Conservation (phyloP, 1,140 invertebrate genomes). For the Agrypnia vestita region DNA sequence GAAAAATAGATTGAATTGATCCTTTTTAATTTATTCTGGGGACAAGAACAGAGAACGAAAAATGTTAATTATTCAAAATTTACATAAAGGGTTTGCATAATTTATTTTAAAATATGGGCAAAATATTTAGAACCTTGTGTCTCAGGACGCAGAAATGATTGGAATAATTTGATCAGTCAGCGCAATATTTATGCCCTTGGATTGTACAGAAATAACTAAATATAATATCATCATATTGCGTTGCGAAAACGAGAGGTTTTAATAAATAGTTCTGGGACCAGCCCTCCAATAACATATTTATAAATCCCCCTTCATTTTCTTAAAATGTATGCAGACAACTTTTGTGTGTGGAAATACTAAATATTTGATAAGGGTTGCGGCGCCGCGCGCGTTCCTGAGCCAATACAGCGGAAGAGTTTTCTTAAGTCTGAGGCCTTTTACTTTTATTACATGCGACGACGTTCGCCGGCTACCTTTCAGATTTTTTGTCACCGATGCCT, state of each 20-base stretch:
- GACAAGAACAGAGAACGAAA: no score
- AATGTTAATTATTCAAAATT: no score
- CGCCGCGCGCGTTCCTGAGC: constrained; percentile 14
- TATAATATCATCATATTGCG: not conserved
- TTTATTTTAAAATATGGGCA: no score
- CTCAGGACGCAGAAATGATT: no score
- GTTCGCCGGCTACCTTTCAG: constrained; percentile 6
- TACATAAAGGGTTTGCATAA: no score
- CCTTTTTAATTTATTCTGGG: no score
- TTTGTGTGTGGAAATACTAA: constrained; percentile 24
- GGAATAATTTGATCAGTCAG: no score
- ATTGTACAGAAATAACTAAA: no score
- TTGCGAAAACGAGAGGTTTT: not conserved
- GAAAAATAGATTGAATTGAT: no score
- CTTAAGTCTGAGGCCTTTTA: constrained; percentile 39
- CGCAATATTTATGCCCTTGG: no score
- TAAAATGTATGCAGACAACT: constrained; percentile 24
- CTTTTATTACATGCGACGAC: constrained; percentile 28
- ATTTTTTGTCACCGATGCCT: constrained; percentile 45
- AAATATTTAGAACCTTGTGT: no score
- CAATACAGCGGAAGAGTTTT: constrained; percentile 32
- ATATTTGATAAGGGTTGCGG: constrained; percentile 24
- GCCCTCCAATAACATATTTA: constrained; percentile 22
- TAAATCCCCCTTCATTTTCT: constrained; percentile 26
- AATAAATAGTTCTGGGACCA: constrained; percentile 17